Evolutionary conservation across 2,113 vertebrate genomes (phyloP), one percentile per base, ranked within the genome.

Genomic region (Platichthys flesus): DNA sequence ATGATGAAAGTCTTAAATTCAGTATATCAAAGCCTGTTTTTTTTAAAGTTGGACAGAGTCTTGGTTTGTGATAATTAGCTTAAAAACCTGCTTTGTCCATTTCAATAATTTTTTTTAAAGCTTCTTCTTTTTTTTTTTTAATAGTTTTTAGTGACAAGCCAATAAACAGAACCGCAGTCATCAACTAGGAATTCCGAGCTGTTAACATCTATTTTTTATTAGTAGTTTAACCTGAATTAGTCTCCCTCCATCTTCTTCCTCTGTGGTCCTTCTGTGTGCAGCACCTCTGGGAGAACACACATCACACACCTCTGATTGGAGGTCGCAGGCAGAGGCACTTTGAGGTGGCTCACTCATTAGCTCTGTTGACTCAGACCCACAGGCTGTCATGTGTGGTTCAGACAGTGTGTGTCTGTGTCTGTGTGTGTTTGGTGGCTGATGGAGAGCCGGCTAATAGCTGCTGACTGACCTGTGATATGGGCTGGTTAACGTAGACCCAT

Each of bases 401-500:
- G 58, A 31, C 31, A 31, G 31, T 31, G 5, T 31, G 31, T 31
- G 57, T 54, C 59, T 40, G 76, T 21, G 65, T n/a, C n/a, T 60
- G 57, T 54, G 69, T 40, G 76, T 21, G 65, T 26, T 55, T 55
- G 71, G 49, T 51, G 15, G 49, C 18, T 51, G 18, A 51, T 7
- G 15, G 49, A 51, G 49, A 51, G 23, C 42, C 23, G 40, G 35
- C 26, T 73, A 42, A 69, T 60, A 59, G 71, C 49, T n/a, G 54
- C 63, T 56, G 57, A 85, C 90, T 85, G 76, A 95, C 96, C 96
- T 96, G 95, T 60, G 95, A 95, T 84, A 97, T 92, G 64, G 95
- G 95, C 31, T 96, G 94, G 88, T 94, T 96, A 9, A 97, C 95
- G 61, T 94, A 97, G 40, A 97, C 92, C 96, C 96, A 97, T 82